Evolutionary conservation across 2,797 vertebrate species (phyloP).

Genomic region (Cirrhinus mrigala): DNA sequence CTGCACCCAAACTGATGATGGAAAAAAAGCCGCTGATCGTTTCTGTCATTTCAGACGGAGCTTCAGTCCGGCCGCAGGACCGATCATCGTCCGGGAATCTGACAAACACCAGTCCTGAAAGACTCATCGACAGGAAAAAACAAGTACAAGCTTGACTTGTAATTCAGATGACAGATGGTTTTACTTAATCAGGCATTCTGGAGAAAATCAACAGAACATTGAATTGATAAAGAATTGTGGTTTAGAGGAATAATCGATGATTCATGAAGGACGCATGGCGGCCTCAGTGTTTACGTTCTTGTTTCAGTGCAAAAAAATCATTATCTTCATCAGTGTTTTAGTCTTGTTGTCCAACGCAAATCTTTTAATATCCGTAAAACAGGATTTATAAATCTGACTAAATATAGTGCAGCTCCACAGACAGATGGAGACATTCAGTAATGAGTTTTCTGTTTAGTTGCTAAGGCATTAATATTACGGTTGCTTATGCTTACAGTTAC

Average conservation of each 20-base stretch:
- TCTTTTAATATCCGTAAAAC: background rate
- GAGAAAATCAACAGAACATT: conserved; percentile 55
- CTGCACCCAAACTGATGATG: conserved; percentile 77
- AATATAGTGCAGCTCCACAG: background rate
- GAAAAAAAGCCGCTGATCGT: conserved; percentile 69
- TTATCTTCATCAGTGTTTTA: background rate
- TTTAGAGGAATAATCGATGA: conserved; percentile 63
- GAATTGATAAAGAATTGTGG: conserved; percentile 72
- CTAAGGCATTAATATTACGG: background rate
- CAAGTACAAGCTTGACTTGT: conserved; percentile 76
- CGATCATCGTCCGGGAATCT: conserved; percentile 79
- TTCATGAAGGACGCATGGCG: background rate
- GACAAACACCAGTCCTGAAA: conserved; percentile 79
- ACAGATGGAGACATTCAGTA: background rate
- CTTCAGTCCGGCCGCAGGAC: conserved; percentile 78
- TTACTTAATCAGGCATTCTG: conserved; percentile 59
- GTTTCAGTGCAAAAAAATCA: background rate
- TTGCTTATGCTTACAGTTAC: background rate
- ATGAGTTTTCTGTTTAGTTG: background rate
- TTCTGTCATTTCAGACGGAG: conserved; percentile 75
- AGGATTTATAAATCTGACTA: background rate
- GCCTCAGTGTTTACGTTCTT: background rate
- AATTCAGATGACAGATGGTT: conserved; percentile 76
- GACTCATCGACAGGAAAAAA: conserved; percentile 77
- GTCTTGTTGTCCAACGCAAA: background rate